Conservation (phyloP, 2,888 invertebrate genomes). For the Drosophila sordidula region DNA sequence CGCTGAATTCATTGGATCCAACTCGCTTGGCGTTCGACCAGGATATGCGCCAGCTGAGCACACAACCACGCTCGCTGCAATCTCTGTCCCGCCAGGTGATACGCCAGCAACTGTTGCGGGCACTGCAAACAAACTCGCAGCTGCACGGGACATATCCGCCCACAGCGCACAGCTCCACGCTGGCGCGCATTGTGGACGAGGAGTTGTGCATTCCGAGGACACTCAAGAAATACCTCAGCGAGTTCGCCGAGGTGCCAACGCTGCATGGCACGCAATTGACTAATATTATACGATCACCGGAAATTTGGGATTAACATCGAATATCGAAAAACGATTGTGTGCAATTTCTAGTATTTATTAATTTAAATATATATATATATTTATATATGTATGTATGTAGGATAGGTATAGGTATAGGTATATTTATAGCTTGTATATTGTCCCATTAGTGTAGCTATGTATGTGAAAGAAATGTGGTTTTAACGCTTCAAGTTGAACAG, state of each 20-base stretch:
- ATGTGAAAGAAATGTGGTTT: conserved; percentile 23
- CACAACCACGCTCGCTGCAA: conserved; percentile 79
- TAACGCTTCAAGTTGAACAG: conserved; percentile 11
- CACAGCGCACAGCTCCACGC: conserved; percentile 76
- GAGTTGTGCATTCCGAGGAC: conserved; percentile 78
- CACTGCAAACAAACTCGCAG: conserved; percentile 58
- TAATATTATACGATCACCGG: conserved; percentile 19
- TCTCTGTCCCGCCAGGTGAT: conserved; percentile 80
- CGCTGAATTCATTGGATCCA: conserved; percentile 1
- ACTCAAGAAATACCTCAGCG: conserved; percentile 78
- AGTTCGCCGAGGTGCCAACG: conserved; percentile 81
- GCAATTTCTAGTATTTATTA: conserved; percentile 39
- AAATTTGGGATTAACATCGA: conserved; percentile 57
- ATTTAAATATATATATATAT: conserved; percentile 43
- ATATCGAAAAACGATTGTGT: conserved; percentile 12
- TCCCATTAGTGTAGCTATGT: conserved; percentile 16
- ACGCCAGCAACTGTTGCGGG: conserved; percentile 69
- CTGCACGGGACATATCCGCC: conserved; percentile 64
- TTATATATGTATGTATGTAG: conserved; percentile 22
- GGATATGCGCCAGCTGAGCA: conserved; percentile 56
- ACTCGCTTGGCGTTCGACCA: conserved; percentile 49
- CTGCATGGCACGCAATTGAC: conserved; percentile 39
- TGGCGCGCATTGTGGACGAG: conserved; percentile 76
- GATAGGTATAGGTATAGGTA: conserved; percentile 25
- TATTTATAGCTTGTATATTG: conserved; percentile 30